Evolutionary conservation across 2,888 invertebrate species (phyloP).

Genomic region (Hydropsyche betteni): DNA sequence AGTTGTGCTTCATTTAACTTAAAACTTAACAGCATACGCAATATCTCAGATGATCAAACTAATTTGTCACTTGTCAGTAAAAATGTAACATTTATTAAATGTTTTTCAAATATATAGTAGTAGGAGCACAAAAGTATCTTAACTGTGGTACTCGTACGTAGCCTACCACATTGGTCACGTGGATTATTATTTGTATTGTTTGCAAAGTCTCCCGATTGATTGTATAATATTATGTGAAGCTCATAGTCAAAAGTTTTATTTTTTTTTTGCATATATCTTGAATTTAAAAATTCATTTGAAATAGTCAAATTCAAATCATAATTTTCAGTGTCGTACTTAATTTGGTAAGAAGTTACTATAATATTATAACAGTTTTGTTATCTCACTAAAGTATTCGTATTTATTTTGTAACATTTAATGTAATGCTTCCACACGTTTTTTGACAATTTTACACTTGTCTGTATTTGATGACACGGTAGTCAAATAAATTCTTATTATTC

Average conservation of each 20-base stretch:
- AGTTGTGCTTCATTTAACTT: too few species aligned
- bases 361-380: conserved; percentile 12
- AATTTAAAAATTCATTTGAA: background rate
- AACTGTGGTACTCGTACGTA: conserved; percentile 2
- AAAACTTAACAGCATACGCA: too few species aligned
- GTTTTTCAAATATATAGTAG: conserved; percentile 1
- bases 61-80: too few species aligned
- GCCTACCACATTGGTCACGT: background rate
- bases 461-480: background rate
- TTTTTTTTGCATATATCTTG: background rate
- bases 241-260: too few species aligned
- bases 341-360: conserved; percentile 37
- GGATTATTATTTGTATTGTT: background rate
- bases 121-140: conserved; percentile 27
- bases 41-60: too few species aligned
- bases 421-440: conserved; percentile 22
- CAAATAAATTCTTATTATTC: background rate
- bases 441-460: background rate
- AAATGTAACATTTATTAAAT: background rate
- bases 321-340: conserved; percentile 31
- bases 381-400: conserved; percentile 11
- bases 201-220: background rate
- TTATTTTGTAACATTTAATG: background rate
- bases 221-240: background rate
- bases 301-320: background rate